Conservation (phyloP, 1,140 invertebrate species). For the Gryllus bimaculatus region DNA sequence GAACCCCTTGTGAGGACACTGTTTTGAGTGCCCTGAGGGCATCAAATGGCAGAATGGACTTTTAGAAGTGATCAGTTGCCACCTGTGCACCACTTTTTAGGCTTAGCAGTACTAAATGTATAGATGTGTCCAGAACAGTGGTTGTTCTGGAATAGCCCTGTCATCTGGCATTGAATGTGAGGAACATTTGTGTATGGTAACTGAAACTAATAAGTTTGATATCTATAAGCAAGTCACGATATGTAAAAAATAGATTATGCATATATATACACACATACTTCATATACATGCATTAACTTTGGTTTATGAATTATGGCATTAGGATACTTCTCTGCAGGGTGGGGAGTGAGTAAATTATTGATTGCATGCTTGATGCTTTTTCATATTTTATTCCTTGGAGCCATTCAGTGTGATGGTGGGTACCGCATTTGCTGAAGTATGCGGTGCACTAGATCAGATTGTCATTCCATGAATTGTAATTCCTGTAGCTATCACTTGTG, state of each 20-base stretch:
- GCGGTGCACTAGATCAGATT: neutral
- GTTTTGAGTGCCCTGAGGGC: neutral
- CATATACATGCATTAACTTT: conserved; percentile 15
- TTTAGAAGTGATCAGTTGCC: neutral
- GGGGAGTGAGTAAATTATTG: neutral
- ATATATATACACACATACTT: conserved; percentile 18
- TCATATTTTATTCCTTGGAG: neutral
- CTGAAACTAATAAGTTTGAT: conserved; percentile 14
- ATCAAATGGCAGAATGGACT: neutral
- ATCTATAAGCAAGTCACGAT: conserved; percentile 20
- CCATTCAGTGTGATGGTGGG: conserved; percentile 9
- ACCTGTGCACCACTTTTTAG: conserved; percentile 11
- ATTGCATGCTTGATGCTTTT: conserved; percentile 12
- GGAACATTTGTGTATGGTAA: conserved; percentile 13
- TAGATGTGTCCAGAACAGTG: conserved; percentile 12
- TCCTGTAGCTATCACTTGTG: conserved; percentile 14
- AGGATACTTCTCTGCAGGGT: neutral
- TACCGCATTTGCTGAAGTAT: neutral
- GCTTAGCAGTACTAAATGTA: neutral
- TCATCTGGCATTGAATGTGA: conserved; percentile 10
- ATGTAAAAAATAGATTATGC: conserved; percentile 17
- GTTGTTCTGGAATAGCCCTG: conserved; percentile 9
- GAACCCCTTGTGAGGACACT: neutral
- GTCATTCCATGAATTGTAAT: conserved; percentile 19
- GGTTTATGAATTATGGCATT: conserved; percentile 13